Percentiles rank a stretch among this genome's conserved stretches.
phyloP scores from a whole-genome alignment of 2,888 invertebrate species.

The Macropis europaea region DNA sequence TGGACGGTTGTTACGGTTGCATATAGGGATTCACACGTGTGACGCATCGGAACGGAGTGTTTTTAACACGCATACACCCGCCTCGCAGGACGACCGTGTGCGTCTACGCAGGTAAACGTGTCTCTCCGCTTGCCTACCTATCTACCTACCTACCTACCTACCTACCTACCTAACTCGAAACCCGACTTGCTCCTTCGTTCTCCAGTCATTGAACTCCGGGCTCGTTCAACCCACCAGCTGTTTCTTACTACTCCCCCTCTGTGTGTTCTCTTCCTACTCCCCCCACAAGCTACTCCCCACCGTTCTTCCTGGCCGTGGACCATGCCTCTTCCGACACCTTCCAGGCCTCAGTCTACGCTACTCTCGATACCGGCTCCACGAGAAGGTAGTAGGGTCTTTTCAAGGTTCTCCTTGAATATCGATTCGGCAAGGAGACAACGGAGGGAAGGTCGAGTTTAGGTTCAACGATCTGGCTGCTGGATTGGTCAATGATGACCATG shows the following conservation, averaged over 20 bases:
- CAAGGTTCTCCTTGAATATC: conserved; percentile 52
- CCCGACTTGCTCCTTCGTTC: conserved; percentile 65
- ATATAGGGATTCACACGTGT: conserved; percentile 5
- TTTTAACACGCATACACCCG: conserved; percentile 27
- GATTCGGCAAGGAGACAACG: conserved; percentile 35
- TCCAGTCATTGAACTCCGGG: conserved; percentile 77
- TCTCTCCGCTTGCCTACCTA: conserved; percentile 49
- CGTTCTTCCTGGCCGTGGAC: conserved; percentile 49
- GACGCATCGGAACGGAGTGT: conserved; percentile 19
- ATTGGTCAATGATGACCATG: conserved; percentile 7
- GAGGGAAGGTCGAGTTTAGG: conserved; percentile 47
- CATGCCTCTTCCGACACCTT: conserved; percentile 53
- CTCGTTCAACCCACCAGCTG: conserved; percentile 77
- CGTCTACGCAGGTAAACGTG: conserved; percentile 55
- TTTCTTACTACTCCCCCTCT: conserved; percentile 70
- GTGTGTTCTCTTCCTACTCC: conserved; percentile 20
- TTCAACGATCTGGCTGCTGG: conserved; percentile 47
- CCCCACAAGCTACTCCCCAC: conserved; percentile 27
- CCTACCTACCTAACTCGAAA: conserved; percentile 65
- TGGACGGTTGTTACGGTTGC: not conserved
- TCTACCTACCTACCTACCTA: conserved; percentile 65
- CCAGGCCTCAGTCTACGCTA: conserved; percentile 21
- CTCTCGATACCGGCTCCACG: conserved; percentile 20
- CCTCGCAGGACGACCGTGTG: conserved; percentile 8
- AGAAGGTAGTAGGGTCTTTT: conserved; percentile 32